These are phyloP conservation scores for Zaprionus lachaisei DNA, from an alignment of 1,140 invertebrate species.

Conservation along the genomic window DNA sequence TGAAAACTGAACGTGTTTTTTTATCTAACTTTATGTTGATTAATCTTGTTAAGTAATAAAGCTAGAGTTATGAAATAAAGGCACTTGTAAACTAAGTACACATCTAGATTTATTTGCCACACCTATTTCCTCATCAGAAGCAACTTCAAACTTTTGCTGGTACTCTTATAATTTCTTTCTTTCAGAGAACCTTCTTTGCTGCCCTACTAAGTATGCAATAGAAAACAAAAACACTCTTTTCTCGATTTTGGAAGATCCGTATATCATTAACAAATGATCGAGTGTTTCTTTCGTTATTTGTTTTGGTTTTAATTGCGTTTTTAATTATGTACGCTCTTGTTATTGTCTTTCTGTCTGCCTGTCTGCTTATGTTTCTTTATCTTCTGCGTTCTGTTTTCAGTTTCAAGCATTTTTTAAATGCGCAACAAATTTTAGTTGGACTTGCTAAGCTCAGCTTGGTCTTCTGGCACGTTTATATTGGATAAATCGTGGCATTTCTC, in stretches of 20 bases:
- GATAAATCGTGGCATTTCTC: neutral
- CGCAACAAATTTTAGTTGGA: conserved; percentile 12
- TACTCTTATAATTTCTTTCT: too few species aligned
- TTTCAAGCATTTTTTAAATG: conserved; percentile 13
- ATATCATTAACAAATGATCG: conserved; percentile 32
- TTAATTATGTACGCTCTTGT: neutral
- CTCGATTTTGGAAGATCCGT: conserved; percentile 3
- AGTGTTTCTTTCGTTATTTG: conserved; percentile 24
- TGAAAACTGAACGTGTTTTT: neutral
- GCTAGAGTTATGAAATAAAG: neutral
- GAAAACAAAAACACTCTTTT: conserved; percentile 8
- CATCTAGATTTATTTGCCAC: neutral
- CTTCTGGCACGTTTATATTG: conserved; percentile 1
- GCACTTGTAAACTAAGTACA: neutral
- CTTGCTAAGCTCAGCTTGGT: conserved; percentile 4
- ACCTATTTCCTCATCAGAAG: neutral
- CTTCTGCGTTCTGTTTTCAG: conserved; percentile 11
- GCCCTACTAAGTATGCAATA: conserved; percentile 52
- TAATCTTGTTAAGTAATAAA: neutral
- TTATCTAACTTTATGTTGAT: neutral
- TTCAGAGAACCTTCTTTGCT: neutral
- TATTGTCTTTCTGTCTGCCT: conserved; percentile 25
- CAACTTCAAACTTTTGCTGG: too few species aligned
- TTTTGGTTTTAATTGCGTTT: conserved; percentile 44
- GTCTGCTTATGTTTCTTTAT: conserved; percentile 34